Evolutionary conservation across 2,888 invertebrate species (phyloP).

Genomic region (Meta bourneti): DNA sequence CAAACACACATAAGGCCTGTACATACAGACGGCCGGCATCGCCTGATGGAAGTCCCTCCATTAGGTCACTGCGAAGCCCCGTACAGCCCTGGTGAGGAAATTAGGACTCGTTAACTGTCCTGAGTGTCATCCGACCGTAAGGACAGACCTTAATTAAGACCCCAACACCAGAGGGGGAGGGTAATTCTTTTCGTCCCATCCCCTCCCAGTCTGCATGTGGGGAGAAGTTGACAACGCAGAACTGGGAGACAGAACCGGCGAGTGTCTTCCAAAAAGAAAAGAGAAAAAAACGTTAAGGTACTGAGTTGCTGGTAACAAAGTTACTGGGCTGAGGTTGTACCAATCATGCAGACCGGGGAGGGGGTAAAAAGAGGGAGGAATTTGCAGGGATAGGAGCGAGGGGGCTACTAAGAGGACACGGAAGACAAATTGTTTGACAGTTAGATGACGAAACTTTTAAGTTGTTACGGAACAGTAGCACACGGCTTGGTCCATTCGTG

Average conservation of each 20-base stretch:
- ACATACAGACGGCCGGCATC: slow-evolving; percentile 46
- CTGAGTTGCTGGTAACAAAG: slow-evolving; percentile 49
- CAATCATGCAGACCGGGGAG: slow-evolving; percentile 38
- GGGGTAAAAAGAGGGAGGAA: neutral
- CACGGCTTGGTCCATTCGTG: slow-evolving; percentile 44
- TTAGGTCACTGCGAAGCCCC: slow-evolving; percentile 62
- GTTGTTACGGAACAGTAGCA: slow-evolving; percentile 30
- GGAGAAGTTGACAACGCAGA: slow-evolving; percentile 63
- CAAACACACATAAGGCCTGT: slow-evolving; percentile 21
- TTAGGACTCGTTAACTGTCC: slow-evolving; percentile 75
- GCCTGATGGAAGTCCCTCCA: slow-evolving; percentile 62
- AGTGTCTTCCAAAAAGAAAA: slow-evolving; percentile 50
- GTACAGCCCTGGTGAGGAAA: slow-evolving; percentile 54
- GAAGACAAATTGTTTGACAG: slow-evolving; percentile 73
- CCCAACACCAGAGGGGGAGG: slow-evolving; percentile 49
- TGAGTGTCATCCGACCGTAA: slow-evolving; percentile 62
- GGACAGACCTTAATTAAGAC: slow-evolving; percentile 74
- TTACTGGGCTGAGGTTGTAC: slow-evolving; percentile 54
- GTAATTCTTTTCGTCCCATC: slow-evolving; percentile 29
- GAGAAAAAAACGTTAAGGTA: slow-evolving; percentile 51
- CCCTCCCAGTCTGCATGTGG: slow-evolving; percentile 4
- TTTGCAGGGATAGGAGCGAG: neutral
- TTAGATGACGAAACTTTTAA: slow-evolving; percentile 67
- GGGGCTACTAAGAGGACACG: slow-evolving; percentile 35
- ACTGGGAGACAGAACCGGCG: slow-evolving; percentile 37